phyloP scores from a whole-genome alignment of 2,888 invertebrate species.

The Lasioglossum villosulum region DNA sequence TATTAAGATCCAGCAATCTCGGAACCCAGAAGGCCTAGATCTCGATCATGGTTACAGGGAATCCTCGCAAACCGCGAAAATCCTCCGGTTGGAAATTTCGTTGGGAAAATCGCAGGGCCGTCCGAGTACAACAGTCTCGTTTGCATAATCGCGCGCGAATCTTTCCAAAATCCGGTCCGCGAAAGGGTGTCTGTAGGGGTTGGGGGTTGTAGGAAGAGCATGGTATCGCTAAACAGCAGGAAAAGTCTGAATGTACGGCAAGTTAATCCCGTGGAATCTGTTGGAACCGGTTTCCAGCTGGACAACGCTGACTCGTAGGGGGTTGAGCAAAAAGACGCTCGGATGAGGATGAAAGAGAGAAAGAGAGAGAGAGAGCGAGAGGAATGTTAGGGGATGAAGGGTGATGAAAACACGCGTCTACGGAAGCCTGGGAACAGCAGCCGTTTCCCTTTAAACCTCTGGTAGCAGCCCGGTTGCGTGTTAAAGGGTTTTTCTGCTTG shows the following conservation, averaged over 20 bases:
- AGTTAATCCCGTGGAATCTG: slow-evolving; percentile 36
- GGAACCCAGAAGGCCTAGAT: not conserved
- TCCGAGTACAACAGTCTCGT: slow-evolving; percentile 25
- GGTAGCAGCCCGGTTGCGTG: slow-evolving; percentile 61
- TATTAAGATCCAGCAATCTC: not conserved
- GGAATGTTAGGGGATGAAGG: not conserved
- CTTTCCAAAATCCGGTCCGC: slow-evolving; percentile 10
- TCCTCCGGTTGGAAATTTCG: slow-evolving; percentile 9
- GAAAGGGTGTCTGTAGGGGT: not conserved
- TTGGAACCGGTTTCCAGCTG: not conserved
- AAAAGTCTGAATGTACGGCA: not conserved
- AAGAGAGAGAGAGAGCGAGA: not conserved
- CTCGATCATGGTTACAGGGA: not conserved
- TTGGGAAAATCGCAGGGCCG: not conserved
- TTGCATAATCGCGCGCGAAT: slow-evolving; percentile 44
- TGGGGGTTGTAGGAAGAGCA: not conserved
- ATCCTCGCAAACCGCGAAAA: not conserved
- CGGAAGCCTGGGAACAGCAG: not conserved
- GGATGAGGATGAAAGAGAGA: not conserved
- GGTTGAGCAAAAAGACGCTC: not conserved
- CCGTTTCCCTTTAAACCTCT: slow-evolving; percentile 58
- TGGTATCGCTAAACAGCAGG: slow-evolving; percentile 10
- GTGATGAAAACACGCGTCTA: slow-evolving; percentile 24
- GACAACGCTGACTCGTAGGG: slow-evolving; percentile 14
- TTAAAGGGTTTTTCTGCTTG: slow-evolving; percentile 61